Base-by-base conservation (phyloP, 2,113 vertebrate genomes). In the Odocoileus hemionus region DNA sequence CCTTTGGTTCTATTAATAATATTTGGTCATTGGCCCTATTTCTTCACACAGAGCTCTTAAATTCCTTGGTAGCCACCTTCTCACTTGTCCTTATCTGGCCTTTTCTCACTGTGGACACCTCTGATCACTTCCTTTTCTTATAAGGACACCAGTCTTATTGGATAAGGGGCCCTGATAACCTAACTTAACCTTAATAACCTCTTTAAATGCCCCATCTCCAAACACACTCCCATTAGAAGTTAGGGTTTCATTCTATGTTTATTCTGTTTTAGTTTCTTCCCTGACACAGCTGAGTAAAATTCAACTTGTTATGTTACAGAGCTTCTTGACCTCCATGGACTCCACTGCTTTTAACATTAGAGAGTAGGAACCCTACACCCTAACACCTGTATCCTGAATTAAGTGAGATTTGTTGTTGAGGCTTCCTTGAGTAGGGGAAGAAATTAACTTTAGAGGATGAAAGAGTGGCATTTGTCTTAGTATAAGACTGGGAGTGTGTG, bases 241-340 rank as follows among this genome's bases (percentile, higher is more conserved):
- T 7, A 36, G 12, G 30, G 55, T 1, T 7, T 85, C 36, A 55
- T 91, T 87, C 55, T 15, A 4, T 57, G 36, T 91, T 55, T 1
- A 7, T 50, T 76, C 67, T 39, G 47, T 70, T 90, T 64, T 33
- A 13, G 67, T 93, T 74, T 12, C 45, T 91, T 47, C 15, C 54
- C 52, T 58, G 21, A 74, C 10, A 74, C 30, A 61, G 33, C 39
- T 54, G 6, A 60, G 5, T 30, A 11, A 50, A 16, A 43, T 7
- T 78, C 16, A 19, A 1, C 4, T 10, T 54, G 19, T 12, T 43
- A 3, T 11, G 7, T 58, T 15, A 10, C 39, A 61, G 50, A n/a
- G n/a, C 0, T 8, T 43, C 28, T 43, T 3, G 13, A 26, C 3
- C 7, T 67, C 80, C 52, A 2, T 1, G 17, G 19, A 2, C 6